Base-by-base conservation (phyloP, 2,888 invertebrate species). In the Himalopsyche kuldschensis region DNA sequence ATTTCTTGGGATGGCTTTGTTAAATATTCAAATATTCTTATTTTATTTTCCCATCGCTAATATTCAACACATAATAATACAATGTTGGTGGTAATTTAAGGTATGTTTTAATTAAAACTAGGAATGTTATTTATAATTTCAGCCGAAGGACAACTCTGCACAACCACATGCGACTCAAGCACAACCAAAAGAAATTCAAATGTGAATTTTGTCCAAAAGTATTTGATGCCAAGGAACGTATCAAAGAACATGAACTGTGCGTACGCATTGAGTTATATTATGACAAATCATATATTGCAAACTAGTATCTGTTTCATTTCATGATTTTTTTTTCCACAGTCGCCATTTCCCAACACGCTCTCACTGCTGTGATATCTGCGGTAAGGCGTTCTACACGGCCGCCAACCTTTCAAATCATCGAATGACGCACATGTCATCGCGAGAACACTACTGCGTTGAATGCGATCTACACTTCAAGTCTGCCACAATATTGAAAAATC, bases 381-480 rank as follows among this genome's bases (percentile, higher is more conserved):
- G 77, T 41, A 84, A 84, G 75, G 30, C 47, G 0, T 85, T 85
- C 79, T 84, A 81, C 78, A 82, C 81, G 8, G 81, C 46, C 3
- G 79, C 41, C 20, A 81, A 82, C 46, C 80, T 84, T 27, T 47
- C 77, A 4, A 32, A 76, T 41, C 85, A 85, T 31, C 81, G 63
- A 47, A 80, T 46, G 6, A 79, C 80, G 5, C 84, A 84, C 77
- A 76, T 80, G 5, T 31, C 80, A 20, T 32, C 78, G 5, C 46
- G 69, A 11, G 69, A 77, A n/a, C 82, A 84, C 75, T 86, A 86
- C 77, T 86, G 86, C 46, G 86, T 86, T 10, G 86, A 86, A 75
- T 86, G 86, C 30, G 84, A 86, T 79, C 35, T 81, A 10, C 55
- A 84, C 75, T 86, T 84, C 81, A 85, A 84, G 63, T 82, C 84